Base-by-base conservation (phyloP, 1,140 invertebrate genomes). In the Musca domestica region DNA sequence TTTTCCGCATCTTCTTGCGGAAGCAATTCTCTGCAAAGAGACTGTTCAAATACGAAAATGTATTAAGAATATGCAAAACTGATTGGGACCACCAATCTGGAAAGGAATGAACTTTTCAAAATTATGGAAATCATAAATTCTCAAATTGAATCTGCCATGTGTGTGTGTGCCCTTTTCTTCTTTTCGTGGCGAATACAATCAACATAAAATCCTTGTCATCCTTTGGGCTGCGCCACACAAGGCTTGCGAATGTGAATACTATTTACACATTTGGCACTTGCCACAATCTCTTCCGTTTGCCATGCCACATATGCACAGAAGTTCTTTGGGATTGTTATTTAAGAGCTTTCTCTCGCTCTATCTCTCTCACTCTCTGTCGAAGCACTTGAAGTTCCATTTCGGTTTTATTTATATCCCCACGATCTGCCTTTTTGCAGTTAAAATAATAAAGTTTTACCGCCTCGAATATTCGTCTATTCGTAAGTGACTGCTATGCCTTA, bases 1-100 rank as follows among this genome's bases (percentile, higher is more conserved):
- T 80, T 77, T 66, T 77, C 77, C 75, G 72, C 77, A 79, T 79
- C 77, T 51, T 19, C 66, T 70, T 67, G 27, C 47, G 72, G 66
- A 70, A 73, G 75, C 34, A 41, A 41, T 9, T 5, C 34, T 2
- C 4, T 2, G 12, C 34, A 10, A 41, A 6, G 23, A 56, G 27
- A 56, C 23, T 2, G 14, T 3, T 3, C n/a, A 56, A 27, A 56
- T 15, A 6, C 12, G 23, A 23, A 14, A 30, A 4, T 15, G 25
- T n/a, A 58, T 58, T 27, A n/a, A 58, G 30, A 58, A 58, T 56
- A 61, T 61, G 56, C 56, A 61, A 61, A 61, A 58, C 10, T n/a
- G 27, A 58, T 25, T 27, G 54, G 5, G 54, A 58, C 23, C n/a
- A 20, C 20, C 48, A 22, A 51, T n/a, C 23, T 7, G 20, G 10